A percentile compares a stretch with the other conserved stretches of the same genome.
These are phyloP conservation scores for Cancer borealis DNA, from an alignment of 2,888 invertebrate genomes.

Conservation along the genomic window DNA sequence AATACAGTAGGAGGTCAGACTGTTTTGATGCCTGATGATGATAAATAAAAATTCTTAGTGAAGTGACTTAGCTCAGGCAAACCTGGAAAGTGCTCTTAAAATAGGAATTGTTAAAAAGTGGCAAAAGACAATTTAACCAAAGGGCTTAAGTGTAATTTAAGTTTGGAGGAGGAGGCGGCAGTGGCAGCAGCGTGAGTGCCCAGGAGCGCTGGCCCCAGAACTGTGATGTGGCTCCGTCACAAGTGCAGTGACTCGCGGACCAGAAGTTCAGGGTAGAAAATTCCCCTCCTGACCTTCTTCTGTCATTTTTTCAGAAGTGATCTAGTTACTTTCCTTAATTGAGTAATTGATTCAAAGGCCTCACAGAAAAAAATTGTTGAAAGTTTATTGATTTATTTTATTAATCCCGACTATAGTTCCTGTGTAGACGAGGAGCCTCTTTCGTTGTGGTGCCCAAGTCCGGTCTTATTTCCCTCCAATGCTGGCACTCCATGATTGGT, in stretches of 20 bases:
- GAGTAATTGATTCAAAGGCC: conserved; percentile 58
- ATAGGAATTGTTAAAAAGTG: conserved; percentile 67
- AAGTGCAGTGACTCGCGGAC: conserved; percentile 57
- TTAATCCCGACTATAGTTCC: conserved; percentile 72
- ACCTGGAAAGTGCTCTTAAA: conserved; percentile 69
- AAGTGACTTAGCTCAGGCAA: conserved; percentile 63
- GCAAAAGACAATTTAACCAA: conserved; percentile 67
- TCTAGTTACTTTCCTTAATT: conserved; percentile 58
- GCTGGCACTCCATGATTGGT: conserved; percentile 73
- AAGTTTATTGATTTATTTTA: conserved; percentile 68
- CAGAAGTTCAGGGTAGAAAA: conserved; percentile 59
- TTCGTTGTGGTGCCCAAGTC: conserved; percentile 63
- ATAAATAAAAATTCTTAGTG: conserved; percentile 6
- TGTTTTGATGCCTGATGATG: conserved; percentile 52
- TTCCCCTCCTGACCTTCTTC: conserved; percentile 68
- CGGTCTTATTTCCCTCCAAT: conserved; percentile 71
- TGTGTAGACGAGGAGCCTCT: conserved; percentile 70
- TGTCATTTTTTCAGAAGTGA: conserved; percentile 64
- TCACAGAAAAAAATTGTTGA: conserved; percentile 64
- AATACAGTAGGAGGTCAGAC: conserved; percentile 36
- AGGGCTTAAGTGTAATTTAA: conserved; percentile 71
- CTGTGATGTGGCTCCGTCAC: conserved; percentile 57
- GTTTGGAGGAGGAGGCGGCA: conserved; percentile 31
- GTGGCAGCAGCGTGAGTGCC: not conserved
- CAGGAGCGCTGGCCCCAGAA: conserved; percentile 68